phyloP scores from a whole-genome alignment of 2,113 vertebrate species.

The Cinclus cinclus region DNA sequence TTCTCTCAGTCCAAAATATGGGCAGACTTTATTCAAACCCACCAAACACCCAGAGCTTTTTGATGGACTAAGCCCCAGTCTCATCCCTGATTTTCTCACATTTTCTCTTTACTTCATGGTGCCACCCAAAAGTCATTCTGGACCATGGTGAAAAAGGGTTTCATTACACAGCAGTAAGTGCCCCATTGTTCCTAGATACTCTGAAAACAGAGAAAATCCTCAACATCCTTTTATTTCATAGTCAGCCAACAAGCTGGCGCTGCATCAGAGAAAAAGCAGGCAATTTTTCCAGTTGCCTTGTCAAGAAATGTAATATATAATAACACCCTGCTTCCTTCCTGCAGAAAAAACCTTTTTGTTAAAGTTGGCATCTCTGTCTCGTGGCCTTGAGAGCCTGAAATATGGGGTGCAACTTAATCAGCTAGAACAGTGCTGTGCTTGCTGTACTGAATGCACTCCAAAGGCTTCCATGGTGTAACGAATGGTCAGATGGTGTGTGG shows the following conservation, averaged over 20 bases:
- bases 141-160: not conserved
- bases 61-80: not conserved
- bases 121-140: not conserved
- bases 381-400: conserved; percentile 40
- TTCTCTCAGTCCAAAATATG: rapidly evolving
- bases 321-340: conserved; percentile 16
- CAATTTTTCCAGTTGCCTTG: conserved; percentile 37
- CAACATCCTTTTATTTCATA: not conserved
- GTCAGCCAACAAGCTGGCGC: not conserved
- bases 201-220: not conserved
- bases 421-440: conserved; percentile 55
- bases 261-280: not conserved
- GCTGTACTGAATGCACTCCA: conserved; percentile 12
- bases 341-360: conserved; percentile 48
- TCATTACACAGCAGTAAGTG: not conserved
- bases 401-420: conserved; percentile 59
- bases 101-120: not conserved
- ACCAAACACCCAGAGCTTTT: not conserved
- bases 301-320: conserved; percentile 46
- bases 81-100: not conserved
- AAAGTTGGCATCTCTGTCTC: conserved; percentile 44
- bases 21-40: not conserved
- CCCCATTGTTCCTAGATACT: not conserved
- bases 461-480: not conserved
- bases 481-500: conserved; percentile 22